A percentile compares a stretch with the other conserved stretches of the same genome.
Evolutionary conservation across 2,888 invertebrate species (phyloP).

Genomic region (Lydus trimaculatus): DNA sequence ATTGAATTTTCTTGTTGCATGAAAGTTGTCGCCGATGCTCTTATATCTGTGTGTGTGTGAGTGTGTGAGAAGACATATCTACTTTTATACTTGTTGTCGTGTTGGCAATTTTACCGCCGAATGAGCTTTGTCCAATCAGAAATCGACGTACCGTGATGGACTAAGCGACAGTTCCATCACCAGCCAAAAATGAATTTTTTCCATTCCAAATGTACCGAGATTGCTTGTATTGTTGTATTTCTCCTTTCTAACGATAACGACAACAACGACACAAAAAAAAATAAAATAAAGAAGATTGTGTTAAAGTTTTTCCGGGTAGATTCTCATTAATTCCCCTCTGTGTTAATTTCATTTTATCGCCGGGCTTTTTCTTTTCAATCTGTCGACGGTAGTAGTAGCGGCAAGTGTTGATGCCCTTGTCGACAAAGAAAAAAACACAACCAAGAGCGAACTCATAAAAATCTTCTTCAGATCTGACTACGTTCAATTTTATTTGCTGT

Average conservation of each 20-base stretch:
- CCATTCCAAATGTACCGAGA: neutral
- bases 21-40: slow-evolving; percentile 9
- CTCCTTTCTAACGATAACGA: neutral
- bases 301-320: slow-evolving; percentile 3
- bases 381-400: neutral
- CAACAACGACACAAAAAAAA: neutral
- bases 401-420: slow-evolving; percentile 22
- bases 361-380: slow-evolving; percentile 33
- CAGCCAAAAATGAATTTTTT: slow-evolving; percentile 28
- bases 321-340: slow-evolving; percentile 39
- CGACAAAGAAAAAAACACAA: slow-evolving; percentile 37
- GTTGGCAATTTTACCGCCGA: slow-evolving; percentile 46
- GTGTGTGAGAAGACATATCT: slow-evolving; percentile 6
- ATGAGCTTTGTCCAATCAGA: slow-evolving; percentile 47
- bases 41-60: too few species aligned
- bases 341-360: slow-evolving; percentile 39
- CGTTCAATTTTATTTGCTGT: slow-evolving; percentile 38
- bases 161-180: slow-evolving; percentile 29
- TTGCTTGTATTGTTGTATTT: neutral
- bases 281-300: neutral
- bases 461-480: slow-evolving; percentile 23
- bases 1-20: slow-evolving; percentile 36
- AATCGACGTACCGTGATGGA: slow-evolving; percentile 33
- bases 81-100: slow-evolving; percentile 25
- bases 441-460: slow-evolving; percentile 42